phyloP scores from a whole-genome alignment of 2,888 invertebrate genomes.

The Drosophila hawaiiensis region DNA sequence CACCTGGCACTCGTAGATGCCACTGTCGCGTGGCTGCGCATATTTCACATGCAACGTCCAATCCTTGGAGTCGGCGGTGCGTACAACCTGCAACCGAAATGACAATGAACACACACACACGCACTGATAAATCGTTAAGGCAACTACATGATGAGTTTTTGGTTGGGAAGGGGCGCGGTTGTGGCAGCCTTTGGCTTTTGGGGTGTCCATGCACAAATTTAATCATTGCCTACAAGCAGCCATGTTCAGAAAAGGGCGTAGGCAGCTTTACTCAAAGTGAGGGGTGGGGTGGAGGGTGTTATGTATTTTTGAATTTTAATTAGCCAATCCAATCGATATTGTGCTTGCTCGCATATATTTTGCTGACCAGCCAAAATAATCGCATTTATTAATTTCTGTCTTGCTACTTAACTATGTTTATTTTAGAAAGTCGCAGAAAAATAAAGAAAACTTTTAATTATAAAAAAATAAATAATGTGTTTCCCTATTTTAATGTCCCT shows the following conservation, averaged over 20 bases:
- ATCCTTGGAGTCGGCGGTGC: conserved; percentile 92
- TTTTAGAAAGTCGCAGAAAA: background rate
- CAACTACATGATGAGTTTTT: conserved; percentile 4
- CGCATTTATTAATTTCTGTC: background rate
- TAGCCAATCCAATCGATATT: background rate
- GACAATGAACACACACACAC: conserved; percentile 10
- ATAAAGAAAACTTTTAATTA: no score
- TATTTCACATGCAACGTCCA: conserved; percentile 96
- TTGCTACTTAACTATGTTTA: background rate
- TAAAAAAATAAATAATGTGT: no score
- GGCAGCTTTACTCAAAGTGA: background rate
- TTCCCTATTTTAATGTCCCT: no score
- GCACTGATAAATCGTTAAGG: conserved; percentile 60
- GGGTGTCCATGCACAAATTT: conserved; percentile 68
- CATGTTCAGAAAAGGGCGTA: background rate
- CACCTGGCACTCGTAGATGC: conserved; percentile 88
- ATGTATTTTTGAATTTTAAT: background rate
- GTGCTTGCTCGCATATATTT: background rate
- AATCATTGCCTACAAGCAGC: conserved; percentile 71
- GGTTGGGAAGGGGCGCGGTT: background rate
- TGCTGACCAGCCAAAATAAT: background rate
- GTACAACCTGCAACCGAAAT: conserved; percentile 79
- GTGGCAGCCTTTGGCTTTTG: conserved; percentile 6
- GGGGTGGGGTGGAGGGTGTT: background rate
- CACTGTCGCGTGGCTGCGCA: conserved; percentile 93